Evolutionary conservation across 2,113 vertebrate species (phyloP), one percentile per base, ranked within the genome.

Genomic region (Pyxicephalus adspersus): DNA sequence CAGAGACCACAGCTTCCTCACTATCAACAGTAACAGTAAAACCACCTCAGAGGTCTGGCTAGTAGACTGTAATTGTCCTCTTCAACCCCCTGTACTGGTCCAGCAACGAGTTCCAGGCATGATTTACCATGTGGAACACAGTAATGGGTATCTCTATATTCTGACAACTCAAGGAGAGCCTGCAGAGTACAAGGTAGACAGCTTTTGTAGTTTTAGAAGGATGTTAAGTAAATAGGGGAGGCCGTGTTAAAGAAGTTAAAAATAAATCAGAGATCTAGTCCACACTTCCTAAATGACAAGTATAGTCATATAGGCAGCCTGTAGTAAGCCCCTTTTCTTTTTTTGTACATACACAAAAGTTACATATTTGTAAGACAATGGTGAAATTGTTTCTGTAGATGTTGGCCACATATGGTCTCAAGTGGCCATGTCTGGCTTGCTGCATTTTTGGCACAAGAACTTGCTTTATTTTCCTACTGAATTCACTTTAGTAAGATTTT

Each of bases 21-120:
- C 94, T 75, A 92, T 99, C 83, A 98, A 97, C 87, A 95, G 96
- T 89, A 97, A 89, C 90, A 97, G 92, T 89, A 98, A 96, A 87
- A 95, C 86, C 64, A 92, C 93, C 67, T 98, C 97, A 2, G 96
- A 99, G 90, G 96, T 98, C 61, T 92, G 94, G 92, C 74, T 98
- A 28, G 84, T 96, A 77, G 92, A 96, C 45, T 91, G 88, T 74
- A 85, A 83, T 38, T 67, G 86, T 38, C 91, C 94, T 67, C 88
- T 86, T 79, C 88, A 89, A 60, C 83, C 87, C 22, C 96, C 96
- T 16, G 16, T 85, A n/a, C 90, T 97, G 72, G 91, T 98, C 58
- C 95, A 97, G 85, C 88, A 91, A 64, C 90, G 96, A 45, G 92
- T 91, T 57, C 83, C 86, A 7, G 94, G 93, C 0, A 85, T 98